Evolutionary conservation across 2,888 invertebrate genomes (phyloP).

Genomic region (Cephalotes varians): DNA sequence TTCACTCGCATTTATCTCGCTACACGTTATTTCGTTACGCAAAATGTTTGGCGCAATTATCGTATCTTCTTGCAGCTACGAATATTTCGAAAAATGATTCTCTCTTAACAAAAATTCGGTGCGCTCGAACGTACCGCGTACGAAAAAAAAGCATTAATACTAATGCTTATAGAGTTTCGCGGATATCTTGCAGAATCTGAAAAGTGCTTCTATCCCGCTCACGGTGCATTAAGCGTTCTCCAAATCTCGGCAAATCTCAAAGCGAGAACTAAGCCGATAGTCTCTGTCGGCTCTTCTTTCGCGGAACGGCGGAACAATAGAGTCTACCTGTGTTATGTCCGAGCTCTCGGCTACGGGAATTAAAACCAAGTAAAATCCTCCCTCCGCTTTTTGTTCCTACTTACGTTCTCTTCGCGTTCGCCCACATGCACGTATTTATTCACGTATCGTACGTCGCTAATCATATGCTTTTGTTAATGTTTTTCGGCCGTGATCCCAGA

Average conservation of each 20-base stretch:
- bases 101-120: not conserved
- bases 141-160: not conserved
- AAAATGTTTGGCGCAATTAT: slow-evolving; percentile 12
- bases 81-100: not conserved
- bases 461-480: slow-evolving; percentile 1
- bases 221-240: slow-evolving; percentile 64
- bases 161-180: slow-evolving; percentile 15
- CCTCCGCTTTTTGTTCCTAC: slow-evolving; percentile 62
- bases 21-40: not conserved
- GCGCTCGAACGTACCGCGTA: not conserved
- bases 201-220: slow-evolving; percentile 31
- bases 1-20: not conserved
- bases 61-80: not conserved
- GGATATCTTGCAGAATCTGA: slow-evolving; percentile 36
- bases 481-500: not conserved
- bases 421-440: slow-evolving; percentile 32
- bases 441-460: slow-evolving; percentile 3
- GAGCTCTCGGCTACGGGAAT: slow-evolving; percentile 43
- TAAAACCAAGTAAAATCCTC: slow-evolving; percentile 77
- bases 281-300: slow-evolving; percentile 63
- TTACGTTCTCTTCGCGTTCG: slow-evolving; percentile 42
- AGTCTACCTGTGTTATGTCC: slow-evolving; percentile 55
- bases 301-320: slow-evolving; percentile 69
- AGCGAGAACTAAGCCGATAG: slow-evolving; percentile 72
- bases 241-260: slow-evolving; percentile 60